Base-by-base conservation (phyloP, 2,888 invertebrate genomes). In the Itoplectis maculator region DNA sequence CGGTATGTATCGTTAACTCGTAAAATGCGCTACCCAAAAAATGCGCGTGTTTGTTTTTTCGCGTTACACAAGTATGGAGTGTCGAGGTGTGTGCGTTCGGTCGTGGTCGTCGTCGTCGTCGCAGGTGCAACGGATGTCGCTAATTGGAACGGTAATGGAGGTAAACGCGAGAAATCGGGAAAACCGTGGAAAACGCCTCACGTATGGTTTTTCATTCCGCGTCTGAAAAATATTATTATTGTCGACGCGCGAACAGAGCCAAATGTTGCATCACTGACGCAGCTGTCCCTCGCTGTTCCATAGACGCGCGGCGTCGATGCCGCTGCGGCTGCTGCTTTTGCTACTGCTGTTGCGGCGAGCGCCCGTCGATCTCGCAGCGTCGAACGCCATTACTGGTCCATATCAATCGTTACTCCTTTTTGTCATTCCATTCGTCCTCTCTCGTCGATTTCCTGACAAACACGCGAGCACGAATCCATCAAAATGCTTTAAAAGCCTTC, bases 101-200 rank as follows among this genome's bases (percentile, higher is more conserved):
- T 29, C 29, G 29, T 29, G 3, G 7, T n/a, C n/a, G n/a, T n/a
- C 35, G 9, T 20, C 49, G 59, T 72, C 63, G 84, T 77, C 77
- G 70, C 85, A 87, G 86, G 84, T 88, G 87, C 80, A 79, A 82
- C 72, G 85, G 85, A 86, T 84, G 85, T 82, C 69, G 84, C 80
- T 86, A 87, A 88, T 88, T 86, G 87, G 85, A 86, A 86, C 85
- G 85, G 84, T 88, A 88, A 88, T 88, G 87, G 87, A 85, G 78
- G 87, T 37, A 61, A 74, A 86, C 72, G 69, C 79, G 84, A 84
- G 74, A n/a, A n/a, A n/a, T n/a, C n/a, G n/a, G n/a, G 45, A 72
- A 83, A 83, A 78, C 81, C 76, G 56, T 74, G 69, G 76, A 77
- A 83, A 85, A 56, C 11, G 35, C 68, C 18, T 63, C 63, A 63